phyloP scores from a whole-genome alignment of 2,113 vertebrate species.

The Psettodes erumei region DNA sequence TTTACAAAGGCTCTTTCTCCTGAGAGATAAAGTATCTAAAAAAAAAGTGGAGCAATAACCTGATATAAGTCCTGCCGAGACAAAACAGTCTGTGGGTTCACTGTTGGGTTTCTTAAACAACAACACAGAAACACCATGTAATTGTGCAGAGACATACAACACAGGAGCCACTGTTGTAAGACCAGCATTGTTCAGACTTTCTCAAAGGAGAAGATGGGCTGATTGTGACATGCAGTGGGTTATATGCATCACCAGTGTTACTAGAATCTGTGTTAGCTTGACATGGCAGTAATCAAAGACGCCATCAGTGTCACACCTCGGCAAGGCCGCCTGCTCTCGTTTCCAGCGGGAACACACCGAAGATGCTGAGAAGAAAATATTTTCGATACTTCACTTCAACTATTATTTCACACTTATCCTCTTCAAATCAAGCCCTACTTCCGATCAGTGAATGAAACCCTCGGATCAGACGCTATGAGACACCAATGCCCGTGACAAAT shows the following conservation, averaged over 20 bases:
- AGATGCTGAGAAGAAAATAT: slow-evolving; percentile 21
- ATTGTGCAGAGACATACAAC: slow-evolving; percentile 4
- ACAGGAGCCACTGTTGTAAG: slow-evolving; percentile 30
- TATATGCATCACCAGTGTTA: slow-evolving; percentile 17
- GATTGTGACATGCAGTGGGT: slow-evolving; percentile 37
- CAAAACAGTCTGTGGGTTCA: slow-evolving; percentile 45
- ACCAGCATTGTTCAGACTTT: slow-evolving; percentile 38
- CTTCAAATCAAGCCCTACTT: not conserved
- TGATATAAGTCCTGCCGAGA: slow-evolving; percentile 57
- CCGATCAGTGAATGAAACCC: not conserved
- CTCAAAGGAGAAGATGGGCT: slow-evolving; percentile 43
- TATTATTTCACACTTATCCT: slow-evolving; percentile 40
- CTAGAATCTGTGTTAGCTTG: slow-evolving; percentile 20
- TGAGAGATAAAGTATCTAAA: slow-evolving; percentile 62
- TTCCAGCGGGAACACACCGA: slow-evolving; percentile 27
- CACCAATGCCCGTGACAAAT: slow-evolving; percentile 16
- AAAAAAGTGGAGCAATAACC: slow-evolving; percentile 60
- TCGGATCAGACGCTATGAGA: not conserved
- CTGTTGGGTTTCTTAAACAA: slow-evolving; percentile 29
- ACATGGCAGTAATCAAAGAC: slow-evolving; percentile 55
- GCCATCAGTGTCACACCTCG: slow-evolving; percentile 46
- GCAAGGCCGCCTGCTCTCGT: slow-evolving; percentile 22
- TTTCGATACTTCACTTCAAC: slow-evolving; percentile 21
- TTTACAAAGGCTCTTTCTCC: slow-evolving; percentile 68
- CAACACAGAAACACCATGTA: slow-evolving; percentile 32